Evolutionary conservation across 2,113 vertebrate genomes (phyloP).

Genomic region (Tricholaema leucomelas): DNA sequence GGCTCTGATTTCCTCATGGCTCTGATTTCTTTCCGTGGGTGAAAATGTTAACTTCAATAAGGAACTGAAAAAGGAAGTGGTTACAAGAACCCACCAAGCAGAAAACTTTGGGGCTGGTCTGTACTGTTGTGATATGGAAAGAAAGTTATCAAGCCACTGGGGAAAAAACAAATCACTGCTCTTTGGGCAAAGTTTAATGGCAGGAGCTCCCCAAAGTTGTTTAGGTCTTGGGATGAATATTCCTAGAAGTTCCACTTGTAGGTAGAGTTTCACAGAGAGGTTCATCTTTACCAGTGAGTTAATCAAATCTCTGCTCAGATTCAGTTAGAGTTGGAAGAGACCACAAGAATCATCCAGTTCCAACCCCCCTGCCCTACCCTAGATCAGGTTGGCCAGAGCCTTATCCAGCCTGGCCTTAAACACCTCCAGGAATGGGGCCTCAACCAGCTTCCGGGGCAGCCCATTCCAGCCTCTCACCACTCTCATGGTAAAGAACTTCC

Average conservation of each 20-base stretch:
- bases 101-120: not conserved
- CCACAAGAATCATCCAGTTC: too few relatives aligned
- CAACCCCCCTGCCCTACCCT: too few relatives aligned
- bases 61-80: not conserved
- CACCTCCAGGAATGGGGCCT: too few relatives aligned
- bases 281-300: not conserved
- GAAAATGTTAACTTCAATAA: not conserved
- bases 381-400: too few relatives aligned
- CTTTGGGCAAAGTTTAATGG: not conserved
- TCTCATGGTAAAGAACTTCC: too few relatives aligned
- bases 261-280: not conserved
- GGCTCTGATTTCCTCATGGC: not conserved
- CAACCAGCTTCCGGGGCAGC: too few relatives aligned
- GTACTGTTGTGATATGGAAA: not conserved
- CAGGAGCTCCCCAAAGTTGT: not conserved
- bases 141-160: not conserved
- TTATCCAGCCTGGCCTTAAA: too few relatives aligned
- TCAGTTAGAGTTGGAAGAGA: too few relatives aligned
- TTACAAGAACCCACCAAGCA: accelerated
- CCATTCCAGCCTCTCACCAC: too few relatives aligned
- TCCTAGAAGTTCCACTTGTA: not conserved
- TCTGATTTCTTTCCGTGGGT: not conserved
- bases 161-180: not conserved
- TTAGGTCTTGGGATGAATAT: not conserved
- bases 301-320: not conserved